Evolutionary conservation across 2,113 vertebrate species (phyloP), one percentile per base, ranked within the genome.

Genomic region (Microcebus ravelobensis): DNA sequence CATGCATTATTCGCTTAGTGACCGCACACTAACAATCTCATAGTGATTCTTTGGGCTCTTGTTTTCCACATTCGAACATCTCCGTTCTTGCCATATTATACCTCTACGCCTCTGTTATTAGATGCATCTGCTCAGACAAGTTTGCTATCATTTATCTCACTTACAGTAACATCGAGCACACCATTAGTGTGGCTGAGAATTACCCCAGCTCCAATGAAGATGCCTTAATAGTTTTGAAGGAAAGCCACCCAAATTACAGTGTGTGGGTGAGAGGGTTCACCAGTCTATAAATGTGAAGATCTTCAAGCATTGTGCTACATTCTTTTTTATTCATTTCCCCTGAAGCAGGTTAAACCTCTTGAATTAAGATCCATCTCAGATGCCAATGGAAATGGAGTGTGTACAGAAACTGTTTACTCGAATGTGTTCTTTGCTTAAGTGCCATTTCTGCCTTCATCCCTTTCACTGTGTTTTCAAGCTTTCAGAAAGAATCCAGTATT

Each of bases 61-160:
- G 52, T 84, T 83, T 91, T 84, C 94, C 81, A 85, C 68, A 45
- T 71, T 55, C 91, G 71, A 96, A 84, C 63, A 27, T 80, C 83
- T 97, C 82, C 67, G 55, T 88, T 67, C 92, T 70, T 70, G 18
- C 20, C 9, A 0, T 68, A 67, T 95, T 84, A 81, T 1, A 15
- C 39, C 2, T 87, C 91, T 27, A 27, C 14, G 90, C 86, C 71
- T 93, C 76, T 76, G 86, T 93, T 80, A 91, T 95, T 93, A 95
- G 97, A 70, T 70, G n/a, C 83, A 42, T 94, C 95, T 89, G 86
- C 90, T 94, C 93, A 93, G 87, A 97, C 65, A 84, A 96, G 91
- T 89, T 97, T 90, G 74, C 84, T 68, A 86, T 96, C 94, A 61
- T 96, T 97, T 97, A 94, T 95, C 96, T 98, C 97, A 96, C 93